Base-by-base conservation (phyloP, 2,888 invertebrate species). In the Margaritifera margaritifera region DNA sequence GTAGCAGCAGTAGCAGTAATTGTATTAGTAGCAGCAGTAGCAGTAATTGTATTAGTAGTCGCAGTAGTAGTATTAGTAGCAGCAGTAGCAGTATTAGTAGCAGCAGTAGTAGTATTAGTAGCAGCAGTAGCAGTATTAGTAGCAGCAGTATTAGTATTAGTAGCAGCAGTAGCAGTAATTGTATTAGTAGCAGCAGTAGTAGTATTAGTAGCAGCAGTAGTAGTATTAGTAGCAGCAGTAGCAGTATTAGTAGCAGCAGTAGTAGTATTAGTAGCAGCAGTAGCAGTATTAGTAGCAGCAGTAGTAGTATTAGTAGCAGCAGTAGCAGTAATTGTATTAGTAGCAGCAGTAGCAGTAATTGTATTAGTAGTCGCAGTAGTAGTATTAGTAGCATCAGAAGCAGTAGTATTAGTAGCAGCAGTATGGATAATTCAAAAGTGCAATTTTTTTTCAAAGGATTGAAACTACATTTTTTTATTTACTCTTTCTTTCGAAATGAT, bases 251-350 rank as follows among this genome's bases (percentile, higher is more conserved):
- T 71, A 60, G 65, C 64, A 55, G 69, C 65, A 71, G 65, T 71
- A 64, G 69, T 61, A 60, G 55, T 71, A 60, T 64, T 71, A 11
- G 60, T 71, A 60, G 69, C 71, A 61, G 61, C 61, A 64, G 65
- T 63, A 69, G 63, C 69, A 69, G 68, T 63, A 58, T 68, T 69
- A 63, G 68, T 69, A 58, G 68, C 64, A 69, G 71, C 62, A 69
- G 68, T 62, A 63, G 63, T 69, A 62, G 69, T 68, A 68, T 56
- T 69, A 68, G 53, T 31, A 6, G 31, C 6, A 31, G 31, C 6
- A 31, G 31, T 1, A 31, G 0, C 8, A n/a, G n/a, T n/a, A n/a
- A n/a, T n/a, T n/a, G n/a, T n/a, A n/a, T n/a, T n/a, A n/a, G n/a
- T n/a, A n/a, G n/a, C n/a, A n/a, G n/a, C n/a, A n/a, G n/a, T n/a